Conservation (phyloP, 2,888 invertebrate genomes). For the Scelioninae gen. 1 region DNA sequence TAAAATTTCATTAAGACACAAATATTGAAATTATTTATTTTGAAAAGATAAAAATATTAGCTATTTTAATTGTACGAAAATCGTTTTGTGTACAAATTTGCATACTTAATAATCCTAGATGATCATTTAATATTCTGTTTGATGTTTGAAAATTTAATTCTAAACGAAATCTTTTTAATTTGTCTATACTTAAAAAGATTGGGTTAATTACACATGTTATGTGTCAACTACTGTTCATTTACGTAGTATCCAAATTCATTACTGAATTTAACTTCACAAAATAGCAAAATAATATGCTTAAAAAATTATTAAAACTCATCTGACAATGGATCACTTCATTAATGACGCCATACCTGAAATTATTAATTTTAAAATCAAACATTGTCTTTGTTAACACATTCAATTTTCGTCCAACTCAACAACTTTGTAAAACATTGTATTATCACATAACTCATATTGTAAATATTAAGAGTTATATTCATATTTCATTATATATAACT, state of each 20-base stretch:
- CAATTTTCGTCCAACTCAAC: too few relatives aligned
- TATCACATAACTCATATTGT: too few relatives aligned
- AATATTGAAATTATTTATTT: too few relatives aligned
- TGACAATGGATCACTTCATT: slow-evolving; percentile 1
- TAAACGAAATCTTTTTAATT: slow-evolving; percentile 9
- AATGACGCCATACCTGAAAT: background rate
- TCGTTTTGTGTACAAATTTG: background rate
- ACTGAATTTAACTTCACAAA: background rate
- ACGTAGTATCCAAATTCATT: background rate
- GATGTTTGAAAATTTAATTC: slow-evolving; percentile 10
- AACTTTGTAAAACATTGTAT: too few relatives aligned
- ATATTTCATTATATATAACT: slow-evolving; percentile 8
- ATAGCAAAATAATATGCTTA: background rate
- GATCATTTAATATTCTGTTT: slow-evolving; percentile 11
- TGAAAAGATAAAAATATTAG: too few relatives aligned
- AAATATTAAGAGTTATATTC: slow-evolving; percentile 8
- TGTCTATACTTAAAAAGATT: background rate
- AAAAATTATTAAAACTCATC: background rate
- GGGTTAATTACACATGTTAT: slow-evolving; percentile 5
- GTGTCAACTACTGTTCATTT: slow-evolving; percentile 29
- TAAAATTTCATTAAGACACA: too few relatives aligned
- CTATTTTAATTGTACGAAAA: background rate
- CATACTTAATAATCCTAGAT: background rate
- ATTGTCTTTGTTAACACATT: background rate
- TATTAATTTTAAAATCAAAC: background rate